Percentiles rank a stretch among this genome's conserved stretches.
Evolutionary conservation across 2,888 invertebrate genomes (phyloP).

Genomic region (Apamea monoglypha): DNA sequence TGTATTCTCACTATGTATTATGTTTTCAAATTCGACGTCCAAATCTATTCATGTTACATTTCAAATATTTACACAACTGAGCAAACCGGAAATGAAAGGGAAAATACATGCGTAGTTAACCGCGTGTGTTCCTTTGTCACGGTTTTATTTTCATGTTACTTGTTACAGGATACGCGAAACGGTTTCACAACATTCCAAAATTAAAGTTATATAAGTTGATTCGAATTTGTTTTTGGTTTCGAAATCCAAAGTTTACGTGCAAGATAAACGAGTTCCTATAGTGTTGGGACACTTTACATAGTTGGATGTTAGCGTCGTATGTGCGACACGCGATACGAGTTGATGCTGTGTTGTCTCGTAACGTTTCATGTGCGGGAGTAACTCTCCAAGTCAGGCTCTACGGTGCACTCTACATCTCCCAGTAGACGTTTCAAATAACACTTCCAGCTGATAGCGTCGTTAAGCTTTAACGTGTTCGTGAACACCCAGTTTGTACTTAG

Average conservation of each 20-base stretch:
- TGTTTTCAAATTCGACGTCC: conserved; percentile 36
- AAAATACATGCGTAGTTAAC: conserved; percentile 51
- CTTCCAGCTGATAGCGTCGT: conserved; percentile 78
- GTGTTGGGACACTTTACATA: conserved; percentile 27
- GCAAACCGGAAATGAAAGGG: conserved; percentile 60
- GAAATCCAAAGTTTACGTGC: conserved; percentile 11
- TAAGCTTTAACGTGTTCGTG: conserved; percentile 76
- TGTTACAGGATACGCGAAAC: conserved; percentile 31
- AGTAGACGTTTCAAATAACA: conserved; percentile 77
- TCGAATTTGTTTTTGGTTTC: conserved; percentile 12
- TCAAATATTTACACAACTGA: conserved; percentile 62
- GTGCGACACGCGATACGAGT: conserved; percentile 38
- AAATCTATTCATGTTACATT: conserved; percentile 52
- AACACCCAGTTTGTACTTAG: conserved; percentile 78
- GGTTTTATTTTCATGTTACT: conserved; percentile 46
- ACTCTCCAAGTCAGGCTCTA: conserved; percentile 62
- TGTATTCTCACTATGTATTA: conserved; percentile 8
- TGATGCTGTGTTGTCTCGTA: conserved; percentile 56
- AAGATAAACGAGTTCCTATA: conserved; percentile 35
- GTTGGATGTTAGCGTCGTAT: conserved; percentile 46
- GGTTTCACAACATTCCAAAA: conserved; percentile 27
- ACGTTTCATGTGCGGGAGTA: conserved; percentile 53
- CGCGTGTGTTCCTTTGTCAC: conserved; percentile 44
- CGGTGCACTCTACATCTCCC: conserved; percentile 72
- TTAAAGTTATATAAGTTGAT: conserved; percentile 25